Evolutionary conservation across 2,888 invertebrate species (phyloP).

Genomic region (Phaonia tiefii): DNA sequence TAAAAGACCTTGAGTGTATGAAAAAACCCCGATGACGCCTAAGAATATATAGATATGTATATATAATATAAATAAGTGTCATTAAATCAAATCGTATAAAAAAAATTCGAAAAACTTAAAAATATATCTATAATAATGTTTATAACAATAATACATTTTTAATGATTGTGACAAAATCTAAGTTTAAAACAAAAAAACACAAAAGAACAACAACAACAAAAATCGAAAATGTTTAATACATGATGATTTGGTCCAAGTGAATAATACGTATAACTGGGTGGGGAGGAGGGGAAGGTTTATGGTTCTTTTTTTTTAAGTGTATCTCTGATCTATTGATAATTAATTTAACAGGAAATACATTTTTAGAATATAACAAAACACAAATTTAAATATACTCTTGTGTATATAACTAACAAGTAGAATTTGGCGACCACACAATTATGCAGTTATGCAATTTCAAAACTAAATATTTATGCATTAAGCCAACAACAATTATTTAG

Average conservation of each 20-base stretch:
- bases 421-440: background rate
- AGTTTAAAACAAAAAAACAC: too few relatives aligned
- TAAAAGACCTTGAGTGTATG: slow-evolving; percentile 59
- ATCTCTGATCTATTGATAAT: slow-evolving; percentile 56
- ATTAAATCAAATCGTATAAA: slow-evolving; percentile 1
- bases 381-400: slow-evolving; percentile 12
- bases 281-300: too few relatives aligned
- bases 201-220: slow-evolving; percentile 27
- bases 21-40: slow-evolving; percentile 55
- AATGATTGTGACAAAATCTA: slow-evolving; percentile 59
- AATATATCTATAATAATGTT: slow-evolving; percentile 57
- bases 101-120: slow-evolving; percentile 31
- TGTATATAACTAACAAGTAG: background rate
- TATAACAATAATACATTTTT: slow-evolving; percentile 61
- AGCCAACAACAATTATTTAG: too few relatives aligned
- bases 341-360: slow-evolving; percentile 64
- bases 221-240: background rate
- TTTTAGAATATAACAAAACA: slow-evolving; percentile 59
- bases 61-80: slow-evolving; percentile 18
- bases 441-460: slow-evolving; percentile 47
- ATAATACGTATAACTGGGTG: too few relatives aligned
- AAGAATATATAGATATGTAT: slow-evolving; percentile 53
- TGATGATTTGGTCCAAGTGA: slow-evolving; percentile 54
- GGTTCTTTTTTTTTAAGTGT: slow-evolving; percentile 3
- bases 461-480: too few relatives aligned